Base-by-base conservation (phyloP, 2,888 invertebrate genomes). In the Taphrorychus bicolor region DNA sequence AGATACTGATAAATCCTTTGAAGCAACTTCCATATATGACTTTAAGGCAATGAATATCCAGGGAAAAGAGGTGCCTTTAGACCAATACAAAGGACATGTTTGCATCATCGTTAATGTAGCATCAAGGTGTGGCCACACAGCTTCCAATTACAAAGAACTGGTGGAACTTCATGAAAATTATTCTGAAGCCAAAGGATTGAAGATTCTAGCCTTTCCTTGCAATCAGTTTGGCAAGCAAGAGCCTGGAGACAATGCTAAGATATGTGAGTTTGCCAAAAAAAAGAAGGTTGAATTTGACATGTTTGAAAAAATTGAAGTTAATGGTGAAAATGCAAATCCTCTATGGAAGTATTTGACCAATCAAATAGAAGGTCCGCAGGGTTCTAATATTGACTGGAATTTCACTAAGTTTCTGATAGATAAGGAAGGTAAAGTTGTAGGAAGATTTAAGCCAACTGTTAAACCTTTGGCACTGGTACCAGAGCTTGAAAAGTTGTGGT, bases 71-170 rank as follows among this genome's bases (percentile, higher is more conserved):
- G 89, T 94, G 0, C 88, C 90, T 45, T 81, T 95, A 72, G 91
- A 92, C 65, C 90, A 89, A 23, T 94, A 94, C 82, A 85, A 90
- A 79, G 94, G 90, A 60, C 89, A 94, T 82, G 93, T 94, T 48
- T 88, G 90, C 72, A 83, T 96, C 57, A 89, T 95, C 71, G 93
- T 95, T 18, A 95, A 95, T 81, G 95, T 95, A 16, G 95, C 95
- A 5, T 92, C 92, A 2, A 89, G 93, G 79, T 95, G 95, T 82
- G 94, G 94, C 23, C 86, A 92, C 61, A 94, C 95, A 0, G 86
- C 89, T 62, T 88, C 88, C 70, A 93, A 94, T 83, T 95, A 95
- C 84, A 91, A 89, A 74, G 91, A 94, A 82, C 84, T 95, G 65
- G 91, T 91, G 79, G 88, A 90, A 76, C 80, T 95, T 67, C 88